phyloP scores from a whole-genome alignment of 1,140 invertebrate genomes.

The Tetramorium simillimum region DNA sequence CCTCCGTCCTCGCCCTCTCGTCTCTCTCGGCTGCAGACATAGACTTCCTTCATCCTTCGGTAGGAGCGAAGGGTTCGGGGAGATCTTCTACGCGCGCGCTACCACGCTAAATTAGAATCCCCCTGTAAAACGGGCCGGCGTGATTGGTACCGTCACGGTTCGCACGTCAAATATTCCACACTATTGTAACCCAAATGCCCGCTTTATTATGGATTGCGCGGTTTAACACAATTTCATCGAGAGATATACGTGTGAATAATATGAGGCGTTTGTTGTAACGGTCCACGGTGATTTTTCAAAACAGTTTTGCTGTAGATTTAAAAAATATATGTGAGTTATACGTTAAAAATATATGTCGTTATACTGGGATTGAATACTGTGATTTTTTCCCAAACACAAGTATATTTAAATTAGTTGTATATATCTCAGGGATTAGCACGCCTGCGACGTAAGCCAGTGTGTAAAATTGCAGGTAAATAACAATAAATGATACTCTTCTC shows the following conservation, averaged over 20 bases:
- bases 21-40: slow-evolving; percentile 41
- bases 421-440: neutral
- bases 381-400: neutral
- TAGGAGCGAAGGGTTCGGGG: neutral
- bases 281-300: neutral
- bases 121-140: slow-evolving; percentile 25
- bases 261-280: neutral
- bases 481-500: neutral
- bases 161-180: slow-evolving; percentile 18
- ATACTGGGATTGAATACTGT: neutral
- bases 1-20: neutral
- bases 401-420: neutral
- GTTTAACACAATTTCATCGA: neutral
- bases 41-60: slow-evolving; percentile 52
- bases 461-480: neutral
- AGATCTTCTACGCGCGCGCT: slow-evolving; percentile 7
- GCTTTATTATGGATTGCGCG: neutral
- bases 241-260: neutral
- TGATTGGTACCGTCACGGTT: slow-evolving; percentile 49
- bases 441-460: neutral
- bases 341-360: neutral
- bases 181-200: neutral
- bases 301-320: too few relatives aligned
- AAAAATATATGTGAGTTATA: neutral
- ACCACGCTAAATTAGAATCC: slow-evolving; percentile 42